Evolutionary conservation across 2,888 invertebrate genomes (phyloP).

Genomic region (Cecidostiba fungosa): DNA sequence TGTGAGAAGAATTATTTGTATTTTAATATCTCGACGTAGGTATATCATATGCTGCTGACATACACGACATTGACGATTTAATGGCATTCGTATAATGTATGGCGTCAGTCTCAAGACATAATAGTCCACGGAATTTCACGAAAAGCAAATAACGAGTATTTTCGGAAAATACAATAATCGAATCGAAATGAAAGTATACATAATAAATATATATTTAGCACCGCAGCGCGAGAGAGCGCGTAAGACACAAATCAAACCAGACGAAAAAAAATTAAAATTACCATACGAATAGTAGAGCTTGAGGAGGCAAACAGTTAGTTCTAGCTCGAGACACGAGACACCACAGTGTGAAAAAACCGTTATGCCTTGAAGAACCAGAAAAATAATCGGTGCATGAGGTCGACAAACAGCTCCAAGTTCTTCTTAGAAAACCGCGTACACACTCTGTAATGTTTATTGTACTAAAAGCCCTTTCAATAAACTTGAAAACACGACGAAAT

Average conservation of each 20-base stretch:
- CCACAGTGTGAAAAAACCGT: conserved; percentile 28
- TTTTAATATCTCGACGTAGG: too few relatives aligned
- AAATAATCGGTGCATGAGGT: conserved; percentile 29
- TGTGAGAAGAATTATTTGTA: too few relatives aligned
- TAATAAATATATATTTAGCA: too few relatives aligned
- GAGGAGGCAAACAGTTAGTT: conserved; percentile 29
- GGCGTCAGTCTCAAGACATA: too few relatives aligned
- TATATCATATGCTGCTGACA: too few relatives aligned
- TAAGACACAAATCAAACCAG: background rate
- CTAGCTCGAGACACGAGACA: background rate
- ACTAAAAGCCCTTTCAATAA: background rate
- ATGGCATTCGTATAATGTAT: too few relatives aligned
- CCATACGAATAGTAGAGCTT: conserved; percentile 20
- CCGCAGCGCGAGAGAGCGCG: too few relatives aligned
- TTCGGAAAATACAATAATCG: too few relatives aligned
- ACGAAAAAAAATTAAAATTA: conserved; percentile 23
- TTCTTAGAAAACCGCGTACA: background rate
- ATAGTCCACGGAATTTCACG: too few relatives aligned
- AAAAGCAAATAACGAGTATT: too few relatives aligned
- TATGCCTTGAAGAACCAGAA: conserved; percentile 26
- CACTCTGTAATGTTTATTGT: background rate
- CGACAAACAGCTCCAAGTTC: background rate
- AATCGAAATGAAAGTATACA: too few relatives aligned
- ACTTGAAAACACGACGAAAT: background rate
- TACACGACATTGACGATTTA: too few relatives aligned